A percentile compares a stretch with the other conserved stretches of the same genome.
These are phyloP conservation scores for Synergus laeviventris DNA, from an alignment of 2,888 invertebrate genomes.

Conservation along the genomic window DNA sequence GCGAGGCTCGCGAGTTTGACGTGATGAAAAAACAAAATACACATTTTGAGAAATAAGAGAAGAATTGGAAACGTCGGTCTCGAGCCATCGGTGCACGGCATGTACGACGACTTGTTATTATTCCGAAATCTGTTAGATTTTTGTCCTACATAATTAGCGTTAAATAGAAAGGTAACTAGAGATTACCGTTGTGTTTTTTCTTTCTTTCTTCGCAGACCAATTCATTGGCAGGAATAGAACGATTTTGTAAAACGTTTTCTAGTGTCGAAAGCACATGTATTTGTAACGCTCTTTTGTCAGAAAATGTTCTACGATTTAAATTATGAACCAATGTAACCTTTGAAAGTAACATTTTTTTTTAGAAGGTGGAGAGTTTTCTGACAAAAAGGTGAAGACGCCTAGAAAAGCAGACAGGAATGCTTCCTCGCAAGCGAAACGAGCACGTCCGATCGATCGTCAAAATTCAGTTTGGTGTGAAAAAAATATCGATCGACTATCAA, in stretches of 20 bases:
- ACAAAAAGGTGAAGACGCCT: background rate
- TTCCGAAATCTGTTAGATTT: slow-evolving; percentile 73
- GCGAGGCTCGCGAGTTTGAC: slow-evolving; percentile 21
- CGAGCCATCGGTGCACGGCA: slow-evolving; percentile 6
- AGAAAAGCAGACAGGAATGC: slow-evolving; percentile 58
- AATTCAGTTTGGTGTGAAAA: slow-evolving; percentile 30
- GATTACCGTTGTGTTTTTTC: slow-evolving; percentile 69
- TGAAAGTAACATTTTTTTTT: background rate
- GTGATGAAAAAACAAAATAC: background rate
- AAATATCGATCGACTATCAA: slow-evolving; percentile 52
- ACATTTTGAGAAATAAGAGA: slow-evolving; percentile 7
- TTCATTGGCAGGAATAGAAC: slow-evolving; percentile 41
- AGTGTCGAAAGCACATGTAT: slow-evolving; percentile 55
- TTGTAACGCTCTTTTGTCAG: slow-evolving; percentile 58
- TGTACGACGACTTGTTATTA: slow-evolving; percentile 68
- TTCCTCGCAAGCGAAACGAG: slow-evolving; percentile 64
- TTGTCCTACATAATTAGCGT: slow-evolving; percentile 71
- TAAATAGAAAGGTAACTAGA: slow-evolving; percentile 67
- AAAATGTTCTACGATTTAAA: slow-evolving; percentile 31
- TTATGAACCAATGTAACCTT: slow-evolving; percentile 20
- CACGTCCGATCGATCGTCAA: slow-evolving; percentile 37
- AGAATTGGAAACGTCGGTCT: background rate
- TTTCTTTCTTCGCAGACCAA: slow-evolving; percentile 56
- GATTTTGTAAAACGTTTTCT: slow-evolving; percentile 49
- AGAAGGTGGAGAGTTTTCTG: slow-evolving; percentile 31